Percentiles rank a stretch among this genome's conserved stretches.
These are phyloP conservation scores for Chorisops tibialis DNA, from an alignment of 2,888 invertebrate species.

Conservation along the genomic window DNA sequence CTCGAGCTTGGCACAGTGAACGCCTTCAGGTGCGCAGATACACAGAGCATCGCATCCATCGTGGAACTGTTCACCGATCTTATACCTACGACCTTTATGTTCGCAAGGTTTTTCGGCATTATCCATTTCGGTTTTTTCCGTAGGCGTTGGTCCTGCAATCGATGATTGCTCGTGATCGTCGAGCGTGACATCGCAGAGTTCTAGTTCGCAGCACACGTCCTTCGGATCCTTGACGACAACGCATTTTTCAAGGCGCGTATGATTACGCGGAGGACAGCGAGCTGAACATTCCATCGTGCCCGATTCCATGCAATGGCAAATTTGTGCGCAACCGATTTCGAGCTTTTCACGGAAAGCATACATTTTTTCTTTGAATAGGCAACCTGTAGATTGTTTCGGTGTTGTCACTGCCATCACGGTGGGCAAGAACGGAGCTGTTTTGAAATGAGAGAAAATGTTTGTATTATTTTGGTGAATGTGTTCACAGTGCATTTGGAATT, in stretches of 20 bases:
- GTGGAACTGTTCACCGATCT: conserved; percentile 70
- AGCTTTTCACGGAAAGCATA: conserved; percentile 70
- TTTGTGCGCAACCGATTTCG: conserved; percentile 75
- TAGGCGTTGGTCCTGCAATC: conserved; percentile 32
- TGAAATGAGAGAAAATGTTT: not conserved
- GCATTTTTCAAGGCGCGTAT: conserved; percentile 66
- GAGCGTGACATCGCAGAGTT: conserved; percentile 80
- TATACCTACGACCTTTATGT: conserved; percentile 44
- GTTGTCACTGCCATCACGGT: not conserved
- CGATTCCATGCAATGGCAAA: conserved; percentile 67
- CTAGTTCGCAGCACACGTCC: conserved; percentile 80
- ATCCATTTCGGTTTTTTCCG: conserved; percentile 27
- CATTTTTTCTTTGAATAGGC: conserved; percentile 59
- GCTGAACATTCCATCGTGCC: conserved; percentile 72
- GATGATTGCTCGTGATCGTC: conserved; percentile 66
- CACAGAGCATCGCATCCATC: conserved; percentile 79
- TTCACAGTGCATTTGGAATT: too few relatives aligned
- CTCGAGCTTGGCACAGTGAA: conserved; percentile 74
- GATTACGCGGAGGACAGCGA: conserved; percentile 60
- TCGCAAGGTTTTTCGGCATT: conserved; percentile 37
- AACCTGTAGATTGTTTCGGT: conserved; percentile 29
- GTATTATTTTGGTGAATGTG: too few relatives aligned
- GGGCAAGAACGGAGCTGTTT: conserved; percentile 8
- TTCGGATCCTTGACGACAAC: conserved; percentile 77
- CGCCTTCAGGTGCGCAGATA: conserved; percentile 66